phyloP scores from a whole-genome alignment of 1,140 invertebrate genomes.

The Platyscapa corneri region DNA sequence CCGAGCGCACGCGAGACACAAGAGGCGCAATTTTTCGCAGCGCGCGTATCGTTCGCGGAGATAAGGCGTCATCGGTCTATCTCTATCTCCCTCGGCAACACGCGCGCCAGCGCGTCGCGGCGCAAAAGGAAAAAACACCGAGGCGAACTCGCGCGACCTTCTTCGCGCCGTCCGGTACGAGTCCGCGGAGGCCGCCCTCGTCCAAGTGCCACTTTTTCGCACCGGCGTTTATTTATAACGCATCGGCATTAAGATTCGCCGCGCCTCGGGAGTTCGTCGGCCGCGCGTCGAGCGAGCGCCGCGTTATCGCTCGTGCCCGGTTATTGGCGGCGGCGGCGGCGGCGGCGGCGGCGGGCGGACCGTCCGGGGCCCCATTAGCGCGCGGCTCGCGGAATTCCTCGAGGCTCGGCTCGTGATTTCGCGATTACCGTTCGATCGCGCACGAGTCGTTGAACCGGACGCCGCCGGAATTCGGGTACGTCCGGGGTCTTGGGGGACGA shows the following conservation, averaged over 20 bases:
- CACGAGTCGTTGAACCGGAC: constrained; percentile 2
- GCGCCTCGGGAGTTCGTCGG: constrained; percentile 1
- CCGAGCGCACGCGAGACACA: too few relatives aligned
- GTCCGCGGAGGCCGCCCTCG: not conserved
- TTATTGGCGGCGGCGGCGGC: too few relatives aligned
- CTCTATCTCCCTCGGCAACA: too few relatives aligned
- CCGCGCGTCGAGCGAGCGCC: too few relatives aligned
- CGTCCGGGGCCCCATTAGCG: constrained; percentile 2
- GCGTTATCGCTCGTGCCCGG: too few relatives aligned
- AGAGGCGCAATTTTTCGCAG: too few relatives aligned
- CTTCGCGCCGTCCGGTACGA: not conserved
- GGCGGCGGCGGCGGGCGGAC: not conserved
- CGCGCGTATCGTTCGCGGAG: too few relatives aligned
- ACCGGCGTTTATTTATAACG: not conserved
- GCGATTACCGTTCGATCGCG: constrained; percentile 22
- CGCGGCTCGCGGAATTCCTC: constrained; percentile 1
- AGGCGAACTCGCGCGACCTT: too few relatives aligned
- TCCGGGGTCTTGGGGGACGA: not conserved
- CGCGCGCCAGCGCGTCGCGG: too few relatives aligned
- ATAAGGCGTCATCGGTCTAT: too few relatives aligned
- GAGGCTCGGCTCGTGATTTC: constrained; percentile 7
- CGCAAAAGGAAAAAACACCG: too few relatives aligned
- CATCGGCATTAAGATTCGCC: not conserved
- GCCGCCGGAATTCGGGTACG: constrained; percentile 1
- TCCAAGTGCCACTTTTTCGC: not conserved